Conservation (phyloP, 2,888 invertebrate genomes). For the Coelinius sp. region DNA sequence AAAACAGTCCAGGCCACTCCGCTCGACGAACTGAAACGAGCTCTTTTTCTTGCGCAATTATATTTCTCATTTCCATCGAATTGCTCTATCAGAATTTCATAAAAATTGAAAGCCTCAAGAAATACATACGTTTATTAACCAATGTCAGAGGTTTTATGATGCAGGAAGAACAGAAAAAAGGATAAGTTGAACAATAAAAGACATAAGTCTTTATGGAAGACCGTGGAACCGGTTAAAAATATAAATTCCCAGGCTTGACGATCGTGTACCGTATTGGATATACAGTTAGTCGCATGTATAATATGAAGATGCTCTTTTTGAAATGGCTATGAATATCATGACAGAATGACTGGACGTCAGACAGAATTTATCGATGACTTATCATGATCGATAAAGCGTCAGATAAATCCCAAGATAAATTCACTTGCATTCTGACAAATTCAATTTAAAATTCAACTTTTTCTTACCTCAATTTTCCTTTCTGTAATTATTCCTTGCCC, state of each 20-base stretch:
- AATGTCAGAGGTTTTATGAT: not conserved
- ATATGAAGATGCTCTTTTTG: not conserved
- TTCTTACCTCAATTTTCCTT: not conserved
- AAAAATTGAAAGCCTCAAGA: not conserved
- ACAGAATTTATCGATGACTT: not conserved
- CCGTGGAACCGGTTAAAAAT: constrained; percentile 61
- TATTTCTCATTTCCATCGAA: constrained; percentile 2
- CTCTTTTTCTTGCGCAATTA: constrained; percentile 32
- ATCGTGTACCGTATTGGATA: constrained; percentile 58
- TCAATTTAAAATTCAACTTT: not conserved
- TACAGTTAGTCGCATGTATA: constrained; percentile 54
- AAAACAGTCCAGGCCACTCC: constrained; percentile 47
- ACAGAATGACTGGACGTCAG: not conserved
- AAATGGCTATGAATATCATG: constrained; percentile 2
- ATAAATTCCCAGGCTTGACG: constrained; percentile 57
- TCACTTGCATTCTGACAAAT: not conserved
- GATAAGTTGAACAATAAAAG: not conserved
- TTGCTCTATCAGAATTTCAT: not conserved
- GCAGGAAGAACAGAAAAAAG: not conserved
- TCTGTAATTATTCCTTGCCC: not conserved
- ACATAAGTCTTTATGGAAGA: constrained; percentile 33
- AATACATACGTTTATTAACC: not conserved
- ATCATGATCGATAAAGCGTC: not conserved
- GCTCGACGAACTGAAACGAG: constrained; percentile 49
- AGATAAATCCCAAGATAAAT: not conserved